Base-by-base conservation (phyloP, 53 echinoderm and acorn worm genomes). In the Glandiceps talaboti region DNA sequence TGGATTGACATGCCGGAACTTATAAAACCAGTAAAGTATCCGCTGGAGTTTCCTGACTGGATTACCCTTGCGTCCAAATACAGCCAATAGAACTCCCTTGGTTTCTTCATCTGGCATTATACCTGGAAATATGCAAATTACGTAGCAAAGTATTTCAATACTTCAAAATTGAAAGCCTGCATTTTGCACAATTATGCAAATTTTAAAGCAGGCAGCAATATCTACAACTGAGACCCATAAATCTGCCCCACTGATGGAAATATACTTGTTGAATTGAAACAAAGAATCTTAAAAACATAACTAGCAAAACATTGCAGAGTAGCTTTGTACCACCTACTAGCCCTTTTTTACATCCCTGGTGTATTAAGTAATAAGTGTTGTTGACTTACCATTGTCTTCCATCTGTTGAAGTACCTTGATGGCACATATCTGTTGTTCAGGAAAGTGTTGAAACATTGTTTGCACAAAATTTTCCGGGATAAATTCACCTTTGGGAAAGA, bases 11-110 rank as follows among this genome's bases (percentile, higher is more conserved):
- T 99, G 88, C 74, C 93, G 82, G 79, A 99, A 94, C 79, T 94
- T 92, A 73, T 93, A 92, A 82, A 99, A 94, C 99, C 99, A 99
- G 84, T 99, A 99, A 93, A 99, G 93, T 76, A 99, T 84, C 76
- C 99, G 82, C 33, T 91, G 93, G 83, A 93, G 93, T 86, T 99
- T 99, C 91, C 91, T 99, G 82, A 99, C 79, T 14, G 99, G 93
- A 80, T 91, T 89, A 26, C 94, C 91, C 31, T 81, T 82, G 79
- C 85, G 83, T 31, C 99, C 99, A 75, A 99, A 99, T n/a, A 86
- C 86, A 26, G 89, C 78, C 33, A 91, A 78, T 26, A 99, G 81
- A 29, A 99, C 87, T 25, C 87, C 89, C 77, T 89, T 93, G 74
- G 99, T 99, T 30, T 84, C 88, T 29, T 88, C 91, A 87, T 99